Conservation (phyloP, 2,888 invertebrate genomes). For the Tenodera sinensis region DNA sequence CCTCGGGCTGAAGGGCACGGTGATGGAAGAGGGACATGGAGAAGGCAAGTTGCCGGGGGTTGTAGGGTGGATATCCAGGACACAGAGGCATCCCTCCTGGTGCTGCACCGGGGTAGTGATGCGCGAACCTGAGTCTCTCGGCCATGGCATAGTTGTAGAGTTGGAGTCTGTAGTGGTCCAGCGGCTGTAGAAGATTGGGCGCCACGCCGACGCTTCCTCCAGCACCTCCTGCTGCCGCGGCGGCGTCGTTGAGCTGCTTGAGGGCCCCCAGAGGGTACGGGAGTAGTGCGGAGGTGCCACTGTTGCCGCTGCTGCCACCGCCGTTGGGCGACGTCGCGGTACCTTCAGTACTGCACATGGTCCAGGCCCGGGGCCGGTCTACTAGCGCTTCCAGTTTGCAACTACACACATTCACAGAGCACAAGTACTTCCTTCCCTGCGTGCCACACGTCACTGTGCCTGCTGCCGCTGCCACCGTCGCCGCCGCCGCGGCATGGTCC, state of each 20-base stretch:
- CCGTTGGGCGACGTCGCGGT: conserved; percentile 37
- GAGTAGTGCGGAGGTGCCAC: conserved; percentile 19
- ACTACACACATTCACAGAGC: background rate
- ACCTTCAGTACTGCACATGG: conserved; percentile 47
- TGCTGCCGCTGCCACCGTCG: background rate
- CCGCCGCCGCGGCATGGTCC: conserved; percentile 4
- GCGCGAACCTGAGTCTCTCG: conserved; percentile 66
- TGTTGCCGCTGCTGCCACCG: conserved; percentile 36
- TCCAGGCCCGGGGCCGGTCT: background rate
- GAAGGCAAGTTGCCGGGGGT: conserved; percentile 61
- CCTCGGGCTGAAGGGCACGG: conserved; percentile 75
- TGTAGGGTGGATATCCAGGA: conserved; percentile 49
- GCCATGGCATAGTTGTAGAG: conserved; percentile 86
- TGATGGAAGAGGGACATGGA: conserved; percentile 68
- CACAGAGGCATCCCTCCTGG: conserved; percentile 59
- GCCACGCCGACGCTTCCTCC: conserved; percentile 32
- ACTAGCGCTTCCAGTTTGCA: background rate
- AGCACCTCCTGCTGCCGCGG: conserved; percentile 19
- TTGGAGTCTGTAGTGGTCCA: conserved; percentile 80
- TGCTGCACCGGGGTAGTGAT: conserved; percentile 44
- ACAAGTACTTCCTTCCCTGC: background rate
- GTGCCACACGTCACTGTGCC: background rate
- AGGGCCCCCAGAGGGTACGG: conserved; percentile 32
- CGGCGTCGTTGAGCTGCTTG: conserved; percentile 31
- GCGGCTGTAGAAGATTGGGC: conserved; percentile 48